A percentile compares a stretch with the other conserved stretches of the same genome.
Conservation (phyloP, 2,113 vertebrate species). For the Pelodiscus sinensis region DNA sequence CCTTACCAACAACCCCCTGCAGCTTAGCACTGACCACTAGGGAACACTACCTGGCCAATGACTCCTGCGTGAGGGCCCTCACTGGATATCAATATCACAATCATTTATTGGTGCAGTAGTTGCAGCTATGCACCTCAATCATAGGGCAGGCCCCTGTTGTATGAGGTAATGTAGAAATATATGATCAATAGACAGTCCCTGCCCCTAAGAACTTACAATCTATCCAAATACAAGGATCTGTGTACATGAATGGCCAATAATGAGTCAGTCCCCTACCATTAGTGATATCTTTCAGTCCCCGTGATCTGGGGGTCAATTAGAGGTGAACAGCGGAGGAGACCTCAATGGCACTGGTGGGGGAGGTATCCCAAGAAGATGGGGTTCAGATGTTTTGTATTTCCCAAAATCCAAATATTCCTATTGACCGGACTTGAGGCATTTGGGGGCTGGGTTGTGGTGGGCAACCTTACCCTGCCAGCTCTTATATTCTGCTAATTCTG, state of each 20-base stretch:
- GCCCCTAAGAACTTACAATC: neutral
- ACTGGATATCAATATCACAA: neutral
- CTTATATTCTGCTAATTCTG: neutral
- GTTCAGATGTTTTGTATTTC: conserved; percentile 14
- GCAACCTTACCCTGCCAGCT: accelerated
- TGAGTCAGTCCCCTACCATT: neutral
- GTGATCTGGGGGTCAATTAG: neutral
- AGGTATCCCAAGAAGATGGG: neutral
- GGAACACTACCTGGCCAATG: neutral
- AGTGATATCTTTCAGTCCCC: conserved; percentile 10
- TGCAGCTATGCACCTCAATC: neutral
- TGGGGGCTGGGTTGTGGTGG: neutral
- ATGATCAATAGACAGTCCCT: neutral
- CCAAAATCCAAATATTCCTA: neutral
- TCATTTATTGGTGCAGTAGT: neutral
- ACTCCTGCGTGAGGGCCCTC: neutral
- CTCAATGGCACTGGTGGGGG: neutral
- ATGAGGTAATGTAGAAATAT: neutral
- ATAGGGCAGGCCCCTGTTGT: neutral
- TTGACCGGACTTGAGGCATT: neutral
- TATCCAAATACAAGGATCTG: neutral
- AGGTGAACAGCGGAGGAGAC: neutral
- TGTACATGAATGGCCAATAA: neutral
- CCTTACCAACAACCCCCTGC: neutral
- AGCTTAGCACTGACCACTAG: neutral